Base-by-base conservation (phyloP, 2,113 vertebrate genomes). In the Hystrix brachyura region DNA sequence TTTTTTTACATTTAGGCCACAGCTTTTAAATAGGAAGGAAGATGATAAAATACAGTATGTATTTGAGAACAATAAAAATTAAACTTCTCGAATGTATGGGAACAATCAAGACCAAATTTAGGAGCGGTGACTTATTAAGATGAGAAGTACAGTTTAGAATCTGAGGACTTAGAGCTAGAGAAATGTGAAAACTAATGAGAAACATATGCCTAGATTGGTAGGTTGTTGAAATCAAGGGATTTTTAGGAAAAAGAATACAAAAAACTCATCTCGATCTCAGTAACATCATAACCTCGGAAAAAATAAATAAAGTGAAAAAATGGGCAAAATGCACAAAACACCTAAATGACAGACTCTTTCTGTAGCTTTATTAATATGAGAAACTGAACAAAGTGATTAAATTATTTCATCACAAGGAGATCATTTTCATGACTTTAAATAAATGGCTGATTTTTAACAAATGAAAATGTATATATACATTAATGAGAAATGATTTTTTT, bases 401-500 rank as follows among this genome's bases (percentile, higher is more conserved):
- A n/a, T 53, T 46, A 57, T 60, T 91, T 94, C 90, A 91, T 86
- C 46, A 86, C n/a, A 80, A 90, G 83, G 19, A 85, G 6, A 90
- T 82, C 4, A 51, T 94, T 97, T 83, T 97, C 34, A 57, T 92
- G 46, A 80, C 48, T 95, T 38, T 38, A 48, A 95, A 89, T 59
- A 86, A 74, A 67, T 79, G 53, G 53, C 25, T 87, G 85, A 81
- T 87, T 96, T 90, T 38, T 67, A 96, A 10, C 62, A 14, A 64
- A 9, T 97, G 59, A 90, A 97, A 79, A 46, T 60, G 46, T 85
- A 46, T 23, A 1, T 67, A n/a, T 13, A 92, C 76, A 96, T 85
- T 96, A 86, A 95, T 90, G 71, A 74, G 71, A 87, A 81, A 74
- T 14, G 82, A 69, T 89, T 96, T 91, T 90, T 95, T 88, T 97